Conservation (phyloP, 2,888 invertebrate genomes). For the Acleris laterana region DNA sequence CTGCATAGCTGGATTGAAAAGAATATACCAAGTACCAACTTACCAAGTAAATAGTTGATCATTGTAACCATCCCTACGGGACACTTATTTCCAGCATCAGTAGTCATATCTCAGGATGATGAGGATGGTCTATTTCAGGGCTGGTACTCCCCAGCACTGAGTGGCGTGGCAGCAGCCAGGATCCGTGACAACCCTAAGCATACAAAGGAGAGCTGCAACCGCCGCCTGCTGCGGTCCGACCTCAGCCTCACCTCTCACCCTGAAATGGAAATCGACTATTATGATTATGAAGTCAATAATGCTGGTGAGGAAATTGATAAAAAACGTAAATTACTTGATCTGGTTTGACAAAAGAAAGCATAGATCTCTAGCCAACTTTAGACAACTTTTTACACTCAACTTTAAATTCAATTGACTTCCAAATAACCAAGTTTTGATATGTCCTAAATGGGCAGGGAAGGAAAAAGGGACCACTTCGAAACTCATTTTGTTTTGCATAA, state of each 20-base stretch:
- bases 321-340: neutral
- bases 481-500: too few relatives aligned
- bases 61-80: too few relatives aligned
- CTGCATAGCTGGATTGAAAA: too few relatives aligned
- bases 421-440: too few relatives aligned
- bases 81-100: too few relatives aligned
- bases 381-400: neutral
- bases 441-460: too few relatives aligned
- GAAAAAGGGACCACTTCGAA: too few relatives aligned
- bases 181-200: constrained; percentile 89
- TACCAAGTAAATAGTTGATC: too few relatives aligned
- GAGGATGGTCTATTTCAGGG: constrained; percentile 74
- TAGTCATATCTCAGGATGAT: too few relatives aligned
- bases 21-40: too few relatives aligned
- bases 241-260: constrained; percentile 90
- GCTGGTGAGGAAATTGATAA: constrained; percentile 62
- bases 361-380: neutral
- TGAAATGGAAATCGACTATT: constrained; percentile 94
- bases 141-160: constrained; percentile 88
- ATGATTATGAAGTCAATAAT: constrained; percentile 94
- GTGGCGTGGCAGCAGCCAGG: constrained; percentile 86
- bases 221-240: constrained; percentile 88
- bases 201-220: constrained; percentile 91
- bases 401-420: too few relatives aligned
- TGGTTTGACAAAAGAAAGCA: neutral